These are phyloP conservation scores for Regulus satrapa DNA, from an alignment of 2,113 vertebrate genomes.

Conservation along the genomic window DNA sequence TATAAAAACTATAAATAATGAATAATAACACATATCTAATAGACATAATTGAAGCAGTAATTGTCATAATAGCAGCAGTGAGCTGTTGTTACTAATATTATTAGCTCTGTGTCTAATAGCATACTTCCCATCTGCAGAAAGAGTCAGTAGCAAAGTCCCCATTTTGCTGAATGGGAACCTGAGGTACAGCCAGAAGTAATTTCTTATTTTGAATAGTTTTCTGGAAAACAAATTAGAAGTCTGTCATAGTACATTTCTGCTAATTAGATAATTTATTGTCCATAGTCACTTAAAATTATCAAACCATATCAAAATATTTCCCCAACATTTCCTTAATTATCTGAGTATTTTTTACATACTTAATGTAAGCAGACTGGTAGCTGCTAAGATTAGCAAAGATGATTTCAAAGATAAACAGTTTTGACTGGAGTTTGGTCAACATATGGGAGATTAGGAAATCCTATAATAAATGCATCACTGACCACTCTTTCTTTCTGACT, in stretches of 20 bases:
- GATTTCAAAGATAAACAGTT: neutral
- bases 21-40: neutral
- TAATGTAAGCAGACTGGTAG: neutral
- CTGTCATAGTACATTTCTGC: neutral
- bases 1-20: neutral
- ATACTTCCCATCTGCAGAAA: neutral
- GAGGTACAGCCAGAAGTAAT: neutral
- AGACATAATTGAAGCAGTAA: neutral
- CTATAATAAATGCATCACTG: neutral
- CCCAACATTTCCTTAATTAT: neutral
- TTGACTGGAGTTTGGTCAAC: neutral
- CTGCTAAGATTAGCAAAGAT: neutral
- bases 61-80: conserved; percentile 10
- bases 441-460: neutral
- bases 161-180: neutral
- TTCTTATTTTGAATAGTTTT: neutral
- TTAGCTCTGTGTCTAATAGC: neutral
- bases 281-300: neutral
- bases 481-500: neutral
- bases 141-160: neutral
- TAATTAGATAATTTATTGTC: neutral
- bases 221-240: neutral
- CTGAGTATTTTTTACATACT: neutral
- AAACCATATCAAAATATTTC: neutral
- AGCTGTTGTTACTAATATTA: neutral